Evolutionary conservation across 2,113 vertebrate species (phyloP), one percentile per base, ranked within the genome.

Genomic region (Pelecanoides urinatrix): DNA sequence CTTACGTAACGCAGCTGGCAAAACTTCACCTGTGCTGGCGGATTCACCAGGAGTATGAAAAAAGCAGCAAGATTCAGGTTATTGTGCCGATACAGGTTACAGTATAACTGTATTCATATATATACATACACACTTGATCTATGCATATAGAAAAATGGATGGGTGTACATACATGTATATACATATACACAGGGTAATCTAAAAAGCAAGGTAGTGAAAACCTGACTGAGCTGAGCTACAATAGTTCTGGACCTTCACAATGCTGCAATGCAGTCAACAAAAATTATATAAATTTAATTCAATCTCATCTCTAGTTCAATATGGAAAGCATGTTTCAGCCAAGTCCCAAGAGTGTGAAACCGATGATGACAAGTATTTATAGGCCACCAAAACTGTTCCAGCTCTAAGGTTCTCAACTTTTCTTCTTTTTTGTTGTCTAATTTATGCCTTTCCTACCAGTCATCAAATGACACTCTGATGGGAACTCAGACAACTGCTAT

Each of bases 401-500:
- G 73, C 29, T 76, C 42, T 13, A 61, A 79, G 47, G 45, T 68
- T 92, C 66, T 87, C 88, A 65, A 62, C 22, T 85, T 68, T n/a
- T 52, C 67, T 86, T 77, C 74, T 88, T 40, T 40, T 59, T 17
- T 96, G 53, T 77, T 88, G 79, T 94, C 72, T 94, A 79, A 95
- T 95, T 97, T 94, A 97, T 6, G 1, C 86, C 83, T 95, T 92
- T 78, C 68, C 36, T 82, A 75, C 61, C 73, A 89, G 61, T 49
- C 56, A 94, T 84, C 75, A 91, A 94, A 75, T 85, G 65, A 93
- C 75, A 96, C 61, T 18, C 75, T 83, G 38, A 93, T 42, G n/a
- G 63, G 62, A 91, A 81, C 49, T 89, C 86, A 94, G 70, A 94
- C 84, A 97, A 94, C 84, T 95, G 86, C 53, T 87, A 83, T 82